Percentiles rank a stretch among this genome's conserved stretches.
Conservation (phyloP, 1,140 invertebrate species). For the Conopomorpha cramerella region DNA sequence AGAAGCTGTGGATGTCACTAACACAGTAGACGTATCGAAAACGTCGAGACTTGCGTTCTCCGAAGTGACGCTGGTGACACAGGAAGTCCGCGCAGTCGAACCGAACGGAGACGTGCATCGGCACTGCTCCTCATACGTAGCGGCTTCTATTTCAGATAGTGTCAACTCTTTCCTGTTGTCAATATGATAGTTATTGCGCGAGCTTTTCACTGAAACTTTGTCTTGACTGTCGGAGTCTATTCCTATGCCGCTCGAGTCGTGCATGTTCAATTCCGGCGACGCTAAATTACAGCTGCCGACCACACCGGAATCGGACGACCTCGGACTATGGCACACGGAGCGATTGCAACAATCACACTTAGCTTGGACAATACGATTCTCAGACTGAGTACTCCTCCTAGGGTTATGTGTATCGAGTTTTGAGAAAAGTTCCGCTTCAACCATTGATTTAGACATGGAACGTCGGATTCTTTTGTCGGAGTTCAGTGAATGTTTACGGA, state of each 20-base stretch:
- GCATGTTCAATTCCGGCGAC: constrained; percentile 64
- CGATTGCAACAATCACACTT: constrained; percentile 66
- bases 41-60: constrained; percentile 55
- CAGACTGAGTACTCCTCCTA: constrained; percentile 47
- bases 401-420: constrained; percentile 19
- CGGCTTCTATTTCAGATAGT: constrained; percentile 66
- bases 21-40: constrained; percentile 49
- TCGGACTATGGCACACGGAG: constrained; percentile 64
- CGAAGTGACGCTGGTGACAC: constrained; percentile 58
- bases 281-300: constrained; percentile 77
- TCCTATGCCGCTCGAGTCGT: constrained; percentile 16
- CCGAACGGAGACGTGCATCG: constrained; percentile 74
- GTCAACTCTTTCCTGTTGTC: constrained; percentile 43
- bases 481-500: constrained; percentile 51
- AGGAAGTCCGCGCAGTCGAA: constrained; percentile 68
- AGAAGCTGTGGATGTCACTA: constrained; percentile 45
- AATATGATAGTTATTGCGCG: constrained; percentile 19
- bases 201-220: constrained; percentile 21
- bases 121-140: constrained; percentile 71
- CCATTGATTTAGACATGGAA: constrained; percentile 45
- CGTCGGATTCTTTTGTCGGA: constrained; percentile 53
- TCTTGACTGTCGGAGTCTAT: constrained; percentile 37
- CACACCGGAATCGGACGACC: constrained; percentile 83
- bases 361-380: constrained; percentile 21
- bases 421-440: constrained; percentile 34